Conservation (phyloP, 1,140 invertebrate genomes). For the Drosophila littoralis region DNA sequence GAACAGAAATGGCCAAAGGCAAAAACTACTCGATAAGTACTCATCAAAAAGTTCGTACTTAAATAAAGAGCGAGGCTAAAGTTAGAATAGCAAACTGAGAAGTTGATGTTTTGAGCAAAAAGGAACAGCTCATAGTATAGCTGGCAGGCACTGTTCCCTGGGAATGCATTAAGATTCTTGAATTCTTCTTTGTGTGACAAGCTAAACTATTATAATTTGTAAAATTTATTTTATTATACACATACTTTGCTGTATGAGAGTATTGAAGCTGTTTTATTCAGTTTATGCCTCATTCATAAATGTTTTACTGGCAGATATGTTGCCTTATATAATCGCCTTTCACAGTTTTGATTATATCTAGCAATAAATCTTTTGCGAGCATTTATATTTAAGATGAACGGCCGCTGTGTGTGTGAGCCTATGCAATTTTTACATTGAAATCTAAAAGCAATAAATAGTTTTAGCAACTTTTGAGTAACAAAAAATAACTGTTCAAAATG, state of each 20-base stretch:
- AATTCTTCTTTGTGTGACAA: background rate
- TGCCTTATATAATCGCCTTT: too few relatives aligned
- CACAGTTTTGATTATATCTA: too few relatives aligned
- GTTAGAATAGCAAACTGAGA: background rate
- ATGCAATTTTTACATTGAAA: background rate
- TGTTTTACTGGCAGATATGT: background rate
- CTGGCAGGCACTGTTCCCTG: background rate
- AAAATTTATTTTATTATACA: background rate
- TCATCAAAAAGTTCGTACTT: background rate
- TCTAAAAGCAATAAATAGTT: background rate
- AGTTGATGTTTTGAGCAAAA: background rate
- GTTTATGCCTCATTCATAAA: background rate
- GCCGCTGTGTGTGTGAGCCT: too few relatives aligned
- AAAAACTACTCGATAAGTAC: background rate
- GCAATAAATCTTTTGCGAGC: too few relatives aligned
- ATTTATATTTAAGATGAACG: too few relatives aligned
- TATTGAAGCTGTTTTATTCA: too few relatives aligned
- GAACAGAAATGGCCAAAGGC: background rate
- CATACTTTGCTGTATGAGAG: background rate
- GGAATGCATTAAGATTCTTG: too few relatives aligned
- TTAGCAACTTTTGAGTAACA: background rate
- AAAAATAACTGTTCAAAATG: slow-evolving; percentile 24
- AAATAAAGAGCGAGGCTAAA: background rate
- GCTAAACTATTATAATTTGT: too few relatives aligned
- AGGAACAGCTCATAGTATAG: background rate